Percentiles rank a stretch among this genome's conserved stretches.
phyloP scores from a whole-genome alignment of 2,797 vertebrate species.

The Sebastes kiyomatsui region DNA sequence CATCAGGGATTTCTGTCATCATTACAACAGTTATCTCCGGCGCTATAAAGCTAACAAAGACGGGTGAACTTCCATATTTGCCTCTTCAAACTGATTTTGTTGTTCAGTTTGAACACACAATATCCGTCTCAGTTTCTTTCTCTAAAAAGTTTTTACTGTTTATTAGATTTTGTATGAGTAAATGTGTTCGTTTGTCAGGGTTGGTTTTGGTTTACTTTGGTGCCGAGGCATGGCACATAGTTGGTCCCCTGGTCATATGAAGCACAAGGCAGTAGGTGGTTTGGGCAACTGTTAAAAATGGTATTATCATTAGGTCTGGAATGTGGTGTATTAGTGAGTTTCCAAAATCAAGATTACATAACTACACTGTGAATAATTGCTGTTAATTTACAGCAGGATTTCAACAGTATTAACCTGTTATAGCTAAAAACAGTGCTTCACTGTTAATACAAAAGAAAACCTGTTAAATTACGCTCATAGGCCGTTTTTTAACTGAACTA shows the following conservation, averaged over 20 bases:
- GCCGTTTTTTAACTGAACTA: too few species aligned
- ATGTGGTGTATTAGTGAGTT: neutral
- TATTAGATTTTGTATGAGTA: neutral
- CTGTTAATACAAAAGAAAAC: too few species aligned
- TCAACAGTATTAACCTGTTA: too few species aligned
- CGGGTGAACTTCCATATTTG: neutral
- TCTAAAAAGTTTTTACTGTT: neutral
- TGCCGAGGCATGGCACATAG: neutral
- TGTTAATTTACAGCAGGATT: too few species aligned
- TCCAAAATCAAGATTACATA: neutral
- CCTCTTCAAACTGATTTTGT: neutral
- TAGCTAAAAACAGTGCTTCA: too few species aligned
- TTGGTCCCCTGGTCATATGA: neutral
- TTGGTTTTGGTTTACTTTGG: neutral
- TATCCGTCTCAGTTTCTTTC: neutral
- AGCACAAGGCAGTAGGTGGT: neutral
- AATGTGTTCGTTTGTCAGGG: neutral
- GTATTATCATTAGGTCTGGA: neutral
- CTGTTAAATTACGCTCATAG: too few species aligned
- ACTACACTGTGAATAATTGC: neutral
- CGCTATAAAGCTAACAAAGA: neutral
- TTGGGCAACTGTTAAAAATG: neutral
- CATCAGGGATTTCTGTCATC: conserved; percentile 20
- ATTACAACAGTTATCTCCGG: conserved; percentile 1
- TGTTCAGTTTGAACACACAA: neutral